phyloP scores from a whole-genome alignment of 1,140 invertebrate genomes.

The Anastrepha ludens region DNA sequence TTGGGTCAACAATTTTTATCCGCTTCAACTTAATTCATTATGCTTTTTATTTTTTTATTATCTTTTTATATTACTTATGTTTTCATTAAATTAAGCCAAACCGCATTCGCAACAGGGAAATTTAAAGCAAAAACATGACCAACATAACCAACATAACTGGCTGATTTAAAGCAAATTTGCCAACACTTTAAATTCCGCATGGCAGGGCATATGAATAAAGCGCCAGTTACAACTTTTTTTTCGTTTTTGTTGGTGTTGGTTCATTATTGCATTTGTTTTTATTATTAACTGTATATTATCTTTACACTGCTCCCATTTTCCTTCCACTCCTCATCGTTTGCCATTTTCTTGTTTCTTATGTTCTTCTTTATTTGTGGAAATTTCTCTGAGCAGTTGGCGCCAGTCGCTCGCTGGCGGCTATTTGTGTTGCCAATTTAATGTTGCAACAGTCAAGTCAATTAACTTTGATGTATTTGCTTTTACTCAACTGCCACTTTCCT shows the following conservation, averaged over 20 bases:
- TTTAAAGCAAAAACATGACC: background rate
- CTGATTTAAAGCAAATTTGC: slow-evolving; percentile 26
- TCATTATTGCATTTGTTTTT: background rate
- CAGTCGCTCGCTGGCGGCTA: background rate
- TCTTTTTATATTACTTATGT: background rate
- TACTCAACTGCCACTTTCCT: background rate
- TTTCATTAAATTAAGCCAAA: slow-evolving; percentile 8
- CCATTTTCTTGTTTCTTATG: background rate
- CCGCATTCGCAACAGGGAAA: background rate
- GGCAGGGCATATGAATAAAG: background rate
- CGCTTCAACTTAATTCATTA: background rate
- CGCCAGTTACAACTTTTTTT: background rate
- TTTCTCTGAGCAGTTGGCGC: background rate
- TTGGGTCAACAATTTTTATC: background rate
- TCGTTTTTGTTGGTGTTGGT: background rate
- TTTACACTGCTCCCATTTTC: background rate
- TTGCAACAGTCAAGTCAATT: slow-evolving; percentile 39
- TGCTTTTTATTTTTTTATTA: background rate
- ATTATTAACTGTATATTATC: background rate
- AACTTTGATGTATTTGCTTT: slow-evolving; percentile 33
- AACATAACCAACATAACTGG: too few relatives aligned
- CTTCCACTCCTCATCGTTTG: background rate
- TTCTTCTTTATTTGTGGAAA: background rate
- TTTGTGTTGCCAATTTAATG: slow-evolving; percentile 52
- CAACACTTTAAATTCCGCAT: slow-evolving; percentile 14